Evolutionary conservation across 2,888 invertebrate genomes (phyloP).

Genomic region (Cyaniris semiargus): DNA sequence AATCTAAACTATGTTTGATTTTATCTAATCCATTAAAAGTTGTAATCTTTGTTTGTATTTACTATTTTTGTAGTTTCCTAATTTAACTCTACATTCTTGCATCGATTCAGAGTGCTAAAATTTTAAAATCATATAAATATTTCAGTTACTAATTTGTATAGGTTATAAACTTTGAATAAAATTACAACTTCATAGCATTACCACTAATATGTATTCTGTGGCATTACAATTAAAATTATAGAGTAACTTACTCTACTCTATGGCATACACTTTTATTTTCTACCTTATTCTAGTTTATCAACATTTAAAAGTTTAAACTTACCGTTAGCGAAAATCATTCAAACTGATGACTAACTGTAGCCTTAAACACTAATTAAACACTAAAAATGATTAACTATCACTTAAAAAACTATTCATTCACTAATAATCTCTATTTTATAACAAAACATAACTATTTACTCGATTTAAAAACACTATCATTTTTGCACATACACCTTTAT

Average conservation of each 20-base stretch:
- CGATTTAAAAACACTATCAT: background rate
- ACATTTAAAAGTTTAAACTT: background rate
- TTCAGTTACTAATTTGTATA: background rate
- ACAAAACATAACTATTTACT: background rate
- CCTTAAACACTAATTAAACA: background rate
- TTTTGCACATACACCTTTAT: background rate
- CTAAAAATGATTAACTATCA: background rate
- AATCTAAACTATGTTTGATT: conserved; percentile 3
- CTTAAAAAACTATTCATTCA: background rate
- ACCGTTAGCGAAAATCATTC: conserved; percentile 24
- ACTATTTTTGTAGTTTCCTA: background rate
- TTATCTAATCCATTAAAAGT: background rate
- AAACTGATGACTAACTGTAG: background rate
- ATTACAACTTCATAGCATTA: background rate
- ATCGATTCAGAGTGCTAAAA: background rate
- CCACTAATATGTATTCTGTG: too few species aligned
- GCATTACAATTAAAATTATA: background rate
- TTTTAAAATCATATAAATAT: background rate
- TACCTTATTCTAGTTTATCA: too few species aligned
- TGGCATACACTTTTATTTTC: background rate
- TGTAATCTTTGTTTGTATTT: background rate
- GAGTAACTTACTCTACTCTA: background rate
- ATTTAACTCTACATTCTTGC: background rate
- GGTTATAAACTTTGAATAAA: background rate
- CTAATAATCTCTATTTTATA: background rate